These are phyloP conservation scores for Gnathonemus echidnorhynchus DNA, from an alignment of 2,113 vertebrate species.

Conservation along the genomic window DNA sequence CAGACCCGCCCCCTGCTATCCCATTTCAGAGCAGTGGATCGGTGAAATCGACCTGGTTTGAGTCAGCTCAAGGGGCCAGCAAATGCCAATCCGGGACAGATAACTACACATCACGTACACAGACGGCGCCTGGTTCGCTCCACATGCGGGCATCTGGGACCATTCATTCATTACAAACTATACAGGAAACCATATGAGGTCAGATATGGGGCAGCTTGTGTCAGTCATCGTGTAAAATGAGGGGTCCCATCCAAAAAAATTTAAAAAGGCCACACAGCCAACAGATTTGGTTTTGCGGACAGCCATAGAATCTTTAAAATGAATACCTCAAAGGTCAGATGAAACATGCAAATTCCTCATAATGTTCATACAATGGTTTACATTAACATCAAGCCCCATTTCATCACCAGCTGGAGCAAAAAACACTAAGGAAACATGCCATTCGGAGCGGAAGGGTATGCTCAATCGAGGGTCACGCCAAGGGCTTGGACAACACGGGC, in stretches of 20 bases:
- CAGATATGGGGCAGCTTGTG: neutral
- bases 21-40: neutral
- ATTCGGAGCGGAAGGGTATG: neutral
- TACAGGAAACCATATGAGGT: neutral
- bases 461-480: neutral
- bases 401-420: neutral
- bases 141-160: neutral
- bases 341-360: neutral
- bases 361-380: neutral
- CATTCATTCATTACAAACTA: neutral
- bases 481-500: neutral
- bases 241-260: neutral
- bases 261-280: neutral
- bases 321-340: neutral
- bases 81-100: neutral
- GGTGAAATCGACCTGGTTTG: neutral
- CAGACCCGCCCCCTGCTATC: neutral
- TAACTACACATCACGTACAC: neutral
- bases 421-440: neutral
- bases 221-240: neutral
- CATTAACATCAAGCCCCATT: neutral
- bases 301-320: neutral
- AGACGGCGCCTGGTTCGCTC: neutral
- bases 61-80: neutral
- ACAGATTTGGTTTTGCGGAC: neutral